These are phyloP conservation scores for Schlechtendalia chinensis DNA, from an alignment of 1,140 invertebrate species.

Conservation along the genomic window DNA sequence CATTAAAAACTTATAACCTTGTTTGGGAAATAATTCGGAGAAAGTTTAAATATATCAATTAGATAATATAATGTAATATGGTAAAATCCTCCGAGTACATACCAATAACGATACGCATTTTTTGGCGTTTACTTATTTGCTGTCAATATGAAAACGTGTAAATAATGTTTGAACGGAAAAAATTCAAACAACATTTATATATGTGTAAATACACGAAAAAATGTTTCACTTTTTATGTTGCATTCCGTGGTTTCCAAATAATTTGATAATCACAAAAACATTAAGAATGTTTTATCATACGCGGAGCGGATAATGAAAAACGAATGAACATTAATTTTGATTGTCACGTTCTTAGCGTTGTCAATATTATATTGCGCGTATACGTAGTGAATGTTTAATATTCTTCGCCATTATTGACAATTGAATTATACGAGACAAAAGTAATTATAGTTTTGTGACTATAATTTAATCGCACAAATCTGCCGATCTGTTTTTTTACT, in stretches of 20 bases:
- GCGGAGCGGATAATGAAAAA: not conserved
- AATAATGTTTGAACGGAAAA: not conserved
- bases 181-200: not conserved
- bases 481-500: no score
- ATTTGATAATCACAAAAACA: not conserved
- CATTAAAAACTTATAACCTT: not conserved
- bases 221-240: not conserved
- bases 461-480: no score
- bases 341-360: not conserved
- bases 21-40: not conserved
- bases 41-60: constrained; percentile 36
- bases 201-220: not conserved
- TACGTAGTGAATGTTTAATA: not conserved
- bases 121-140: not conserved
- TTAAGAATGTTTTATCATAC: not conserved
- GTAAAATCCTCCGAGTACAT: no score
- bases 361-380: no score
- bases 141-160: no score
- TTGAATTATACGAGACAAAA: not conserved
- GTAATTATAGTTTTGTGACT: not conserved
- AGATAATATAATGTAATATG: not conserved
- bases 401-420: not conserved
- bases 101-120: not conserved
- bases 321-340: not conserved
- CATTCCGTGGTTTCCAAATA: not conserved